Evolutionary conservation across 2,797 vertebrate species (phyloP).

Genomic region (Prionace glauca): DNA sequence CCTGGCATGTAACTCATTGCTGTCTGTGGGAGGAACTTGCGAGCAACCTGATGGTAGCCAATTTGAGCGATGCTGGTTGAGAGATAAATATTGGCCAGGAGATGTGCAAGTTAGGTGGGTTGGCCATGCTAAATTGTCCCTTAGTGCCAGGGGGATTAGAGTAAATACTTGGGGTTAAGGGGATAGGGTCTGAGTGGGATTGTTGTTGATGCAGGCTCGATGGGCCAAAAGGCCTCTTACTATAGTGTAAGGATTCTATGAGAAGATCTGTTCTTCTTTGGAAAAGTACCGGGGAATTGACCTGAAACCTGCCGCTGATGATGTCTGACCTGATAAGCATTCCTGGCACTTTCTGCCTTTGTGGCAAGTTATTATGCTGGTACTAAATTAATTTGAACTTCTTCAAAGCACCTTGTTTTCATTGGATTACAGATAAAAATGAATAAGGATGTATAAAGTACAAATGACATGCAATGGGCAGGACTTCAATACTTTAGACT

Average conservation of each 20-base stretch:
- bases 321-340: neutral
- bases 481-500: neutral
- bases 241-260: too few species aligned
- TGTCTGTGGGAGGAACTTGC: neutral
- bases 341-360: neutral
- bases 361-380: neutral
- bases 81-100: neutral
- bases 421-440: neutral
- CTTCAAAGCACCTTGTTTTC: neutral
- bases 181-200: too few species aligned
- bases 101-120: too few species aligned
- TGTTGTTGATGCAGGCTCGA: too few species aligned
- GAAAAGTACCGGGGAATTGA: neutral
- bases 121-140: too few species aligned
- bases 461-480: neutral
- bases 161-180: too few species aligned
- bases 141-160: too few species aligned
- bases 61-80: neutral
- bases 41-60: neutral
- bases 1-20: neutral
- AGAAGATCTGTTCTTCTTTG: too few species aligned
- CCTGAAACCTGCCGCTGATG: neutral
- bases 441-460: neutral
- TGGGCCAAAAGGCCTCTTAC: too few species aligned
- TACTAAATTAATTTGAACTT: neutral